Conservation (phyloP, 2,797 vertebrate species). For the Chrysolophus pictus region DNA sequence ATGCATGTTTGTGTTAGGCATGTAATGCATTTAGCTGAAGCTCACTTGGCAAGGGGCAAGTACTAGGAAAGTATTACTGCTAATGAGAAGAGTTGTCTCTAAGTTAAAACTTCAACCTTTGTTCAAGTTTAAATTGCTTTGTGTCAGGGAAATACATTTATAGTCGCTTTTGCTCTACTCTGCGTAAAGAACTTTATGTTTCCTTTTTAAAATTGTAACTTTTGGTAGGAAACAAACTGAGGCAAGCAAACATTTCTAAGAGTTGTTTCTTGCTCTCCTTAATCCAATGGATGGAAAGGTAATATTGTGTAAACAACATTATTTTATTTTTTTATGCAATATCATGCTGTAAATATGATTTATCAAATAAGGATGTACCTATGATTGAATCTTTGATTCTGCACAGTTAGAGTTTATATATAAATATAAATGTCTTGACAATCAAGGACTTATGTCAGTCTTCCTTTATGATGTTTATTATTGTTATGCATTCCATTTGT, state of each 20-base stretch:
- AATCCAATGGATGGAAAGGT: slow-evolving; percentile 85
- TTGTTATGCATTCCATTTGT: slow-evolving; percentile 91
- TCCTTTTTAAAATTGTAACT: slow-evolving; percentile 75
- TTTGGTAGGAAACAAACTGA: slow-evolving; percentile 80
- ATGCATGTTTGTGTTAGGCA: slow-evolving; percentile 75
- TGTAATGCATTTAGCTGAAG: slow-evolving; percentile 74
- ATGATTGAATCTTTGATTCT: slow-evolving; percentile 86
- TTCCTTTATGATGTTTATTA: slow-evolving; percentile 84
- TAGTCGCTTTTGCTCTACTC: slow-evolving; percentile 78
- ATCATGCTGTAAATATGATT: slow-evolving; percentile 85
- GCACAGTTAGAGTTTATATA: slow-evolving; percentile 88
- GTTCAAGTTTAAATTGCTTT: slow-evolving; percentile 76
- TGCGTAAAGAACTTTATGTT: slow-evolving; percentile 74
- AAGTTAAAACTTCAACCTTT: slow-evolving; percentile 73
- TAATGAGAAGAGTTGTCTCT: slow-evolving; percentile 68
- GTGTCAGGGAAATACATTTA: slow-evolving; percentile 82
- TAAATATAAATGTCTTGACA: slow-evolving; percentile 89
- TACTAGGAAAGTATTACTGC: slow-evolving; percentile 78
- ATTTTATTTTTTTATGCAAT: slow-evolving; percentile 88
- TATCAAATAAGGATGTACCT: slow-evolving; percentile 84
- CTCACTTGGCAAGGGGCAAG: slow-evolving; percentile 69
- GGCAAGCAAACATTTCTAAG: slow-evolving; percentile 81
- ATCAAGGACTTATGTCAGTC: slow-evolving; percentile 90
- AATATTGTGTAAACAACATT: slow-evolving; percentile 85
- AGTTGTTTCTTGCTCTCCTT: slow-evolving; percentile 85